Conservation (phyloP, 2,113 vertebrate genomes). For the Sceloporus tristichus region DNA sequence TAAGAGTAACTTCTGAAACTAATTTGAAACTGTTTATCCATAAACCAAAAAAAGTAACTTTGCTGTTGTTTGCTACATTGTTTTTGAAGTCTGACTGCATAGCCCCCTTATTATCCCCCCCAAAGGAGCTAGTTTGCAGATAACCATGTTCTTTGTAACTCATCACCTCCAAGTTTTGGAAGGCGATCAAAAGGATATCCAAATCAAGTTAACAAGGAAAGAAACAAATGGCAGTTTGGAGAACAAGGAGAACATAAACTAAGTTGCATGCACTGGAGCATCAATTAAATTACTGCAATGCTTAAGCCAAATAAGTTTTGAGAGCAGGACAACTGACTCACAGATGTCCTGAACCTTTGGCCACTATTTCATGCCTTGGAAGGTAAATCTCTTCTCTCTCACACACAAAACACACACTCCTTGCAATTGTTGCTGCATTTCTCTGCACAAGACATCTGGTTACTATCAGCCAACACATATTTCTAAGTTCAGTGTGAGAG, state of each 20-base stretch:
- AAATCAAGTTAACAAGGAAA: background rate
- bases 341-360: background rate
- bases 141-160: too few species aligned
- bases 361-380: background rate
- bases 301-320: background rate
- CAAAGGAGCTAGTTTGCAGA: too few species aligned
- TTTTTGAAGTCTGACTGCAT: too few species aligned
- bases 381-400: background rate
- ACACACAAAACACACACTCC: background rate
- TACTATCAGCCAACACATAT: conserved; percentile 78
- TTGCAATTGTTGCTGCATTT: background rate
- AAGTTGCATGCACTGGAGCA: background rate
- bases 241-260: background rate
- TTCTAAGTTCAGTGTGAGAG: conserved; percentile 20
- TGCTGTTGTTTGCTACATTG: too few species aligned
- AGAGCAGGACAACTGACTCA: background rate
- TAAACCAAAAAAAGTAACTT: too few species aligned
- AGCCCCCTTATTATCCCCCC: too few species aligned
- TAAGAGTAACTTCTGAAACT: too few species aligned
- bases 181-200: background rate
- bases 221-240: background rate
- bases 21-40: too few species aligned
- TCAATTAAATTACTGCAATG: conserved; percentile 7
- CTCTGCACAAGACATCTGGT: conserved; percentile 75
- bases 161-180: too few species aligned